Conservation (phyloP, 2,113 vertebrate genomes). For the Takifugu bimaculatus region DNA sequence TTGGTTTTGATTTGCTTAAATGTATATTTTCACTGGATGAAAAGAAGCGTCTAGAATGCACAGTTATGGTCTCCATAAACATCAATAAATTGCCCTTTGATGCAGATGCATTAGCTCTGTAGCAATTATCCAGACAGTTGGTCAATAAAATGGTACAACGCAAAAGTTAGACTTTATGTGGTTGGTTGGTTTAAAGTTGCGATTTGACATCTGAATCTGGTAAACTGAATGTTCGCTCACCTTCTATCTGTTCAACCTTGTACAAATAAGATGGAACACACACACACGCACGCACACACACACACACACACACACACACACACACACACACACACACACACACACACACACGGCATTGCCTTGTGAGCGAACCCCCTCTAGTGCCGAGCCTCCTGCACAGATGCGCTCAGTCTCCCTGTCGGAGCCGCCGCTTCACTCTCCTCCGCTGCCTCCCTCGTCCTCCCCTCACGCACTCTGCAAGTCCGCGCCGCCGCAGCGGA, state of each 20-base stretch:
- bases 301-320: slow-evolving; percentile 1
- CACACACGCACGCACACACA: slow-evolving; percentile 1
- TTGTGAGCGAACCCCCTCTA: slow-evolving; percentile 88
- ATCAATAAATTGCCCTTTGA: no score
- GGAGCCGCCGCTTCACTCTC: slow-evolving; percentile 38
- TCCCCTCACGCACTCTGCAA: slow-evolving; percentile 13
- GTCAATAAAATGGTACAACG: no score
- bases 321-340: slow-evolving; percentile 5
- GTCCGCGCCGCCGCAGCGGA: slow-evolving; percentile 40
- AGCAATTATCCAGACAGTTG: no score
- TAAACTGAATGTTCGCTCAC: no score
- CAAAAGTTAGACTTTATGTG: no score
- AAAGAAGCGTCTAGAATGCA: no score
- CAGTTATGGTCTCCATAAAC: no score
- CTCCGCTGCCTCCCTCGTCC: slow-evolving; percentile 34
- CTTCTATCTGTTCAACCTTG: slow-evolving; percentile 16
- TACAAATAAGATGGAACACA: background rate
- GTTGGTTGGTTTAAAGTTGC: no score
- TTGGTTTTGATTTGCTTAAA: no score
- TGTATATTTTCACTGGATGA: no score
- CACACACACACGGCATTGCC: slow-evolving; percentile 54
- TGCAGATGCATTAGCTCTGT: no score
- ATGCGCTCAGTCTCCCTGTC: slow-evolving; percentile 52
- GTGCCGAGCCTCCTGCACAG: slow-evolving; percentile 74
- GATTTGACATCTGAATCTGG: no score